Evolutionary conservation across 2,888 invertebrate species (phyloP), one percentile per base, ranked within the genome.

Genomic region (Troides oblongomaculatus): DNA sequence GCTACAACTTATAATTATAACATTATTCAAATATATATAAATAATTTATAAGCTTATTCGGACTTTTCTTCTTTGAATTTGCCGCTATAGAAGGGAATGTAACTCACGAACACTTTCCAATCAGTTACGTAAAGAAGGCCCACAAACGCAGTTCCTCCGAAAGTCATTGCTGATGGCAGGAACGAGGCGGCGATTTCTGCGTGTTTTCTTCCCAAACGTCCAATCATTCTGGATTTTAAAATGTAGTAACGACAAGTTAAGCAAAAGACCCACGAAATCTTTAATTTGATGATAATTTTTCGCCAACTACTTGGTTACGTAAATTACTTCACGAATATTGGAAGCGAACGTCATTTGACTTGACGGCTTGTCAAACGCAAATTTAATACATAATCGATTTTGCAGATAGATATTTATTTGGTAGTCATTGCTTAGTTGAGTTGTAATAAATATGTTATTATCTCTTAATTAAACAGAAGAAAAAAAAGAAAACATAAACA

Each of bases 21-120:
- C 73, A 72, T 80, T 75, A 68, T 67, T 69, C 74, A 75, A 73
- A 70, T 71, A 72, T 71, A 73, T 62, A 73, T 60, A 69, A 64
- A 79, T 74, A 79, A 75, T 81, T 4, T 12, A 10, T 4, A 17
- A 53, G 18, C 76, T 73, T 83, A 81, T 72, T 83, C 83, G 57
- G 76, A 70, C 72, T 91, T 87, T 68, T 87, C 84, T 70, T 92
- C 89, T 57, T 93, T 88, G 84, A 95, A 97, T 87, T 97, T 97
- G 73, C 95, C 94, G 76, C 94, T 93, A 86, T 97, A 97, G 87
- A 94, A 96, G 30, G 97, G 97, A 74, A 97, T 86, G 84, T 95
- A 94, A 75, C 95, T 93, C 64, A 95, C 92, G 73, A 97, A 89
- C 64, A 94, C 82, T 86, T 94, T 96, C 97, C 97, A 97, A 82